Percentiles rank a stretch among this genome's conserved stretches.
These are phyloP conservation scores for Eulithis prunata DNA, from an alignment of 2,888 invertebrate species.

Conservation along the genomic window DNA sequence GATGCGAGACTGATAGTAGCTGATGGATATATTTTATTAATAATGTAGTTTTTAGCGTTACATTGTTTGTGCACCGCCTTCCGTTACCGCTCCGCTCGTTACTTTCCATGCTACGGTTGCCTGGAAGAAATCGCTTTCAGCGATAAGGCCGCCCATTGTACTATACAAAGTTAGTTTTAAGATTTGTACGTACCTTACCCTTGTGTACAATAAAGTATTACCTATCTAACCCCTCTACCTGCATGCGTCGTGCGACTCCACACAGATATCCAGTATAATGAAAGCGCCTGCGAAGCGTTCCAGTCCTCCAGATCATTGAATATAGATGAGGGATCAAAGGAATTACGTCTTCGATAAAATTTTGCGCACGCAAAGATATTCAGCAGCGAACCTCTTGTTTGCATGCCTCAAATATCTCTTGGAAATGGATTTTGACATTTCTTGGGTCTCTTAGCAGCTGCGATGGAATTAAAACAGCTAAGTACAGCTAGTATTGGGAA, in stretches of 20 bases:
- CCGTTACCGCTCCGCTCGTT: too few species aligned
- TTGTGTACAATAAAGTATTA: too few species aligned
- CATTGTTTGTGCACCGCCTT: too few species aligned
- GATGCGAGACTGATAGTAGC: too few species aligned
- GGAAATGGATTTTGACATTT: constrained; percentile 21
- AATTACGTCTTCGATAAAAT: constrained; percentile 78
- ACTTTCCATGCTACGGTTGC: too few species aligned
- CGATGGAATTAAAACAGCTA: background rate
- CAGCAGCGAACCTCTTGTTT: constrained; percentile 62
- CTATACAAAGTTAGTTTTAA: too few species aligned
- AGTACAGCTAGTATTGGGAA: too few species aligned
- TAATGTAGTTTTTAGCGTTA: too few species aligned
- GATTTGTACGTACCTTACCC: too few species aligned
- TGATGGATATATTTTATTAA: too few species aligned
- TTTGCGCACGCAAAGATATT: constrained; percentile 73
- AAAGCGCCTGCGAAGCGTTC: constrained; percentile 79
- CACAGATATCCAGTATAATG: constrained; percentile 65
- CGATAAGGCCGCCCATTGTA: too few species aligned
- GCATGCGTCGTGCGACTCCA: constrained; percentile 53
- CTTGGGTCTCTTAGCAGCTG: background rate
- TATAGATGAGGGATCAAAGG: constrained; percentile 82
- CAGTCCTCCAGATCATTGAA: constrained; percentile 78
- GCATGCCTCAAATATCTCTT: constrained; percentile 52
- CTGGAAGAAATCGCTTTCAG: too few species aligned
- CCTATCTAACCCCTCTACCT: constrained; percentile 10